These are phyloP conservation scores for Trisateles emortualis DNA, from an alignment of 2,888 invertebrate genomes.

Conservation along the genomic window DNA sequence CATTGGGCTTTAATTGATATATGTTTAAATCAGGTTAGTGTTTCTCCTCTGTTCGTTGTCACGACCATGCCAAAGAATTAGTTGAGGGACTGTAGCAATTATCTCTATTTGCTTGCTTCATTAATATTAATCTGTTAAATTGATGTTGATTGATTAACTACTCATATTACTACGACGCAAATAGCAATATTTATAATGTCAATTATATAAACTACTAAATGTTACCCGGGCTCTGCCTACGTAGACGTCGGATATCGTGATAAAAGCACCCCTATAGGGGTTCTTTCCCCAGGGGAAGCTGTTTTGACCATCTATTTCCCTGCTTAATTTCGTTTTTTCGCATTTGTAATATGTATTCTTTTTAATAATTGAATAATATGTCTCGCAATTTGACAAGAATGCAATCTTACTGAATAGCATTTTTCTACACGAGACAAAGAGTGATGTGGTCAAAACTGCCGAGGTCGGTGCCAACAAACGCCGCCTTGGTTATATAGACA, in stretches of 20 bases:
- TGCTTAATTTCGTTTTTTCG: too few species aligned
- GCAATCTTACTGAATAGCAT: constrained; percentile 15
- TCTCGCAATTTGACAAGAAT: constrained; percentile 30
- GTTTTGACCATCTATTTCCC: too few species aligned
- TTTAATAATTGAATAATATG: constrained; percentile 3
- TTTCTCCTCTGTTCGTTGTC: background rate
- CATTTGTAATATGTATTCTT: too few species aligned
- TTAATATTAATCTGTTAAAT: constrained; percentile 27
- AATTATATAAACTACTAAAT: background rate
- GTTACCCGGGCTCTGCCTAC: too few species aligned
- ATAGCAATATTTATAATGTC: background rate
- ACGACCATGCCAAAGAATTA: background rate
- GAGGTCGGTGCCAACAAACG: constrained; percentile 20
- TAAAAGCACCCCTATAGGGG: too few species aligned
- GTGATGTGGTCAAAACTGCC: constrained; percentile 49
- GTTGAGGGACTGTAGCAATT: constrained; percentile 3
- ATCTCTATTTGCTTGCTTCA: constrained; percentile 5
- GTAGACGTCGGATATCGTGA: too few species aligned
- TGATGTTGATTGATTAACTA: constrained; percentile 19
- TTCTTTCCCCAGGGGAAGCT: too few species aligned
- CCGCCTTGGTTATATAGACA: constrained; percentile 66
- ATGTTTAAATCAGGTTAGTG: too few species aligned
- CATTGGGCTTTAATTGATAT: too few species aligned
- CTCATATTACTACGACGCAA: background rate
- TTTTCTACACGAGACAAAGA: constrained; percentile 39